Percentiles rank a stretch among this genome's conserved stretches.
phyloP scores from a whole-genome alignment of 2,797 vertebrate genomes.

The Scyliorhinus canicula region DNA sequence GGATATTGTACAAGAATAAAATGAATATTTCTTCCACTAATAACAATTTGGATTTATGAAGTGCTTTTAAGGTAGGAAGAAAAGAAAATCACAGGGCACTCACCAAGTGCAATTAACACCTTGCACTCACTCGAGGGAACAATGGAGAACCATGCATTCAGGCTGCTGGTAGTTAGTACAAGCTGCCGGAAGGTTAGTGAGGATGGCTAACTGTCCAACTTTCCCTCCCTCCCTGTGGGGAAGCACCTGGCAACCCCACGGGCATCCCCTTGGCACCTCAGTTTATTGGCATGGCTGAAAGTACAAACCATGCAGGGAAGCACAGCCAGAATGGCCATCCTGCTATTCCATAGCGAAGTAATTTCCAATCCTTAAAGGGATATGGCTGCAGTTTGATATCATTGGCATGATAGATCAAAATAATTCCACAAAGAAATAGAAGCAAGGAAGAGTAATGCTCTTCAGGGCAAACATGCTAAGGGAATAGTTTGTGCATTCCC shows the following conservation, averaged over 20 bases:
- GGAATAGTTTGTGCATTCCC: not conserved
- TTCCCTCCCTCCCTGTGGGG: slow-evolving; percentile 12
- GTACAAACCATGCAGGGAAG: not conserved
- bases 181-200: not conserved
- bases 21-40: not conserved
- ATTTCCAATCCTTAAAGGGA: not conserved
- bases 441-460: not conserved
- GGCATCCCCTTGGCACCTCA: not conserved
- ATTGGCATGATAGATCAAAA: not conserved
- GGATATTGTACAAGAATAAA: too few species aligned
- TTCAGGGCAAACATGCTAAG: too few species aligned
- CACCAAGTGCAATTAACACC: not conserved
- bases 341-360: not conserved
- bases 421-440: not conserved
- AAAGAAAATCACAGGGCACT: not conserved
- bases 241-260: not conserved
- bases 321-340: not conserved
- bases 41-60: not conserved
- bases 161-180: not conserved
- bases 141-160: not conserved
- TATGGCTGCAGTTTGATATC: not conserved
- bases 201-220: not conserved
- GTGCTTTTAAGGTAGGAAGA: not conserved
- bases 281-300: not conserved
- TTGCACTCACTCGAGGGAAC: not conserved